phyloP scores from a whole-genome alignment of 2,113 vertebrate genomes.

The Mirounga angustirostris region DNA sequence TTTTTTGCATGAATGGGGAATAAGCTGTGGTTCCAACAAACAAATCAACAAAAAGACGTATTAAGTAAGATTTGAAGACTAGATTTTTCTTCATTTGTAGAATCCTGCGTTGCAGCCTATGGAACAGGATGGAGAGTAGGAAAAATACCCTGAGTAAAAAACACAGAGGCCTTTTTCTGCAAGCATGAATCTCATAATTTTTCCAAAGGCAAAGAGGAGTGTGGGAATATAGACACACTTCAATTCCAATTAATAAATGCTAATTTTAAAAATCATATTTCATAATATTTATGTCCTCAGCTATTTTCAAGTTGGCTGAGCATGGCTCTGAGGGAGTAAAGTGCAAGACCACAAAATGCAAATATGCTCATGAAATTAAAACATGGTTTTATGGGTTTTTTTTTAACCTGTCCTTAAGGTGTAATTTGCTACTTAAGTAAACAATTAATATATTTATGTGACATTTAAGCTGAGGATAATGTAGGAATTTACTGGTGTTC shows the following conservation, averaged over 20 bases:
- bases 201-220: neutral
- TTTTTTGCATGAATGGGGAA: neutral
- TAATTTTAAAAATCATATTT: neutral
- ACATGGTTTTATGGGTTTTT: neutral
- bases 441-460: slow-evolving; percentile 57
- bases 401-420: neutral
- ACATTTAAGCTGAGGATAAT: slow-evolving; percentile 29
- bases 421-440: slow-evolving; percentile 56
- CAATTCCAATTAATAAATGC: neutral
- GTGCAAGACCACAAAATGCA: neutral
- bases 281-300: neutral
- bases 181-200: neutral
- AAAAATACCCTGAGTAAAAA: neutral
- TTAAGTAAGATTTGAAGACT: neutral
- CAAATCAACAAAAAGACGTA: neutral
- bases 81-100: neutral
- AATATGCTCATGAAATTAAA: neutral
- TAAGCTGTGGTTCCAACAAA: neutral
- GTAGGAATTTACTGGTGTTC: slow-evolving; percentile 12
- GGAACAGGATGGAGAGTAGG: neutral
- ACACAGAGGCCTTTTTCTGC: neutral
- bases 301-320: slow-evolving; percentile 36
- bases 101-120: neutral
- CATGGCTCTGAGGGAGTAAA: neutral
- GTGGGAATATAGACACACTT: neutral